These are phyloP conservation scores for Paratilapia polleni DNA, from an alignment of 2,113 vertebrate genomes.

Conservation along the genomic window DNA sequence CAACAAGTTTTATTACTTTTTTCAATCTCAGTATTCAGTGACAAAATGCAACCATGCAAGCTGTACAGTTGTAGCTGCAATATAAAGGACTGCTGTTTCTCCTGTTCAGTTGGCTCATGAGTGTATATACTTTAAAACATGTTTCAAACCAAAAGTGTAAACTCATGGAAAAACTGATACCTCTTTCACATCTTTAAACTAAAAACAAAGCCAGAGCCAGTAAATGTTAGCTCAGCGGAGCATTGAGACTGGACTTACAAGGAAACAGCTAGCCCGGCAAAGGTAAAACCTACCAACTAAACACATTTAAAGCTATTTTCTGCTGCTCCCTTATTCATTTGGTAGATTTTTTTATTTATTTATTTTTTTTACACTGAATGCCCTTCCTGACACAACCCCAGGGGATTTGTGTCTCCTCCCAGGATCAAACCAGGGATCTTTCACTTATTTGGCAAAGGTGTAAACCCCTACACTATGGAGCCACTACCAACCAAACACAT, in stretches of 20 bases:
- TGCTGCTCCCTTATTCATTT: no score
- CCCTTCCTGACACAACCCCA: no score
- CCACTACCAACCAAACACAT: no score
- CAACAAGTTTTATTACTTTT: constrained; percentile 8
- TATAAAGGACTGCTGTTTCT: background rate
- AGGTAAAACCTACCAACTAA: background rate
- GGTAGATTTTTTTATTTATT: no score
- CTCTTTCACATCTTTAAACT: background rate
- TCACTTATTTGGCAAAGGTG: no score
- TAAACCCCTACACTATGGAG: no score
- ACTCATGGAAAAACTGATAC: background rate
- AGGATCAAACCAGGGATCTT: no score
- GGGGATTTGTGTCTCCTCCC: no score
- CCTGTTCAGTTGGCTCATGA: background rate
- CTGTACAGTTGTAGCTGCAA: background rate
- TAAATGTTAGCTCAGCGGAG: background rate
- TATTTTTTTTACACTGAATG: no score
- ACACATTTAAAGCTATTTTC: no score
- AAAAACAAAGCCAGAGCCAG: background rate
- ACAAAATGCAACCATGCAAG: background rate
- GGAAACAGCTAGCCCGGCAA: background rate
- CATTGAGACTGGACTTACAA: background rate
- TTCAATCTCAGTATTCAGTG: background rate
- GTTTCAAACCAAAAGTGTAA: background rate
- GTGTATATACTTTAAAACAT: background rate